These are phyloP conservation scores for Netelia virgata DNA, from an alignment of 2,888 invertebrate genomes.

Conservation along the genomic window DNA sequence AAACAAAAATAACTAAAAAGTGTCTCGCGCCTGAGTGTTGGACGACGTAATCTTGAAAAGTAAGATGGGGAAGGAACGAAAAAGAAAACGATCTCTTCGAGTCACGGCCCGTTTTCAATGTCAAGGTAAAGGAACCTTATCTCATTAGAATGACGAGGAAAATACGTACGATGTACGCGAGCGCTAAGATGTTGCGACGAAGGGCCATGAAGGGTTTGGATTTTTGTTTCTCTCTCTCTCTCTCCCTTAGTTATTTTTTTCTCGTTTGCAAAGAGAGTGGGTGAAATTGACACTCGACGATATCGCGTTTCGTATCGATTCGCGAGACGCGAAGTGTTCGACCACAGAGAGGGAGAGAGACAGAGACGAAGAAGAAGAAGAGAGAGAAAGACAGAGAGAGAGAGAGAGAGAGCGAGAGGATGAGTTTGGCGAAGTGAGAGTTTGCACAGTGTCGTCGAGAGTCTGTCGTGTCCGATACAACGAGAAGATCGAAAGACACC, in stretches of 20 bases:
- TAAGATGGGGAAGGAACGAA: too few species aligned
- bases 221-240: too few species aligned
- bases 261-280: slow-evolving; percentile 34
- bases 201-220: slow-evolving; percentile 1
- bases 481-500: slow-evolving; percentile 45
- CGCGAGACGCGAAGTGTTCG: slow-evolving; percentile 29
- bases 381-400: slow-evolving; percentile 23
- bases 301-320: slow-evolving; percentile 45
- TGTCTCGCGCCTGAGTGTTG: too few species aligned
- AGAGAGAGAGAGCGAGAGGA: slow-evolving; percentile 12
- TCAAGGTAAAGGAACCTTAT: not conserved
- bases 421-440: slow-evolving; percentile 49
- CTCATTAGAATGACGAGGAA: not conserved
- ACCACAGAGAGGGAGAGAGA: slow-evolving; percentile 17
- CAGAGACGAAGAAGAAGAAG: not conserved
- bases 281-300: slow-evolving; percentile 47
- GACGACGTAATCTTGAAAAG: too few species aligned
- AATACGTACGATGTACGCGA: not conserved
- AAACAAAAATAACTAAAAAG: too few species aligned
- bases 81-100: not conserved
- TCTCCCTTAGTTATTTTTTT: not conserved
- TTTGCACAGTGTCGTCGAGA: slow-evolving; percentile 44
- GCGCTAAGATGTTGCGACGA: not conserved
- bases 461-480: slow-evolving; percentile 34
- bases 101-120: not conserved